Conservation (phyloP, 2,113 vertebrate genomes). For the Microtus pennsylvanicus region DNA sequence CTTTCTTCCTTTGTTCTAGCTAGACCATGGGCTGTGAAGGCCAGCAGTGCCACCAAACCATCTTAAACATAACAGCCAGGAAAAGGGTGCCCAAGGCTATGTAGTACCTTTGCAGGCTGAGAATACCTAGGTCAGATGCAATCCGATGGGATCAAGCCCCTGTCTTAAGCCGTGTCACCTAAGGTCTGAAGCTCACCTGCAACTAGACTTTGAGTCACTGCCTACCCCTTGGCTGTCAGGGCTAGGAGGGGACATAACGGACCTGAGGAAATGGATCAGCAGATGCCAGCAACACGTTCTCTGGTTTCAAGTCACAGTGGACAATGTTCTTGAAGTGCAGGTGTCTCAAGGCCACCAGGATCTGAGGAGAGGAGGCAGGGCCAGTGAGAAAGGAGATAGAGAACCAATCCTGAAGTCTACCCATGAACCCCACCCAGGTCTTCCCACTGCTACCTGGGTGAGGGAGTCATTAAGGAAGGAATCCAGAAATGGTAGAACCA, state of each 20-base stretch:
- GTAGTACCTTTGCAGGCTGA: neutral
- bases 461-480: neutral
- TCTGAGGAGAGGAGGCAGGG: conserved; percentile 83
- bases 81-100: fast-evolving
- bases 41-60: neutral
- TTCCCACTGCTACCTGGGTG: fast-evolving
- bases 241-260: neutral
- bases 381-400: neutral
- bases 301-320: conserved; percentile 95
- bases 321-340: conserved; percentile 97
- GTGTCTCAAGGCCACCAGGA: conserved; percentile 92
- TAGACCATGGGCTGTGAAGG: neutral
- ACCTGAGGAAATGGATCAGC: conserved; percentile 94
- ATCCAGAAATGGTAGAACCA: neutral
- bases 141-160: no score
- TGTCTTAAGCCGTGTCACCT: neutral
- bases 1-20: neutral
- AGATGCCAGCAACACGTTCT: conserved; percentile 94
- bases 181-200: neutral
- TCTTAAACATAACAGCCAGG: neutral
- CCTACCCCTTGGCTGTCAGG: neutral
- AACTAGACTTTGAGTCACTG: neutral
- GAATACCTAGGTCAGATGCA: neutral
- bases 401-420: fast-evolving
- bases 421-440: no score